phyloP scores from a whole-genome alignment of 2,888 invertebrate species.

The Machimus atricapillus region DNA sequence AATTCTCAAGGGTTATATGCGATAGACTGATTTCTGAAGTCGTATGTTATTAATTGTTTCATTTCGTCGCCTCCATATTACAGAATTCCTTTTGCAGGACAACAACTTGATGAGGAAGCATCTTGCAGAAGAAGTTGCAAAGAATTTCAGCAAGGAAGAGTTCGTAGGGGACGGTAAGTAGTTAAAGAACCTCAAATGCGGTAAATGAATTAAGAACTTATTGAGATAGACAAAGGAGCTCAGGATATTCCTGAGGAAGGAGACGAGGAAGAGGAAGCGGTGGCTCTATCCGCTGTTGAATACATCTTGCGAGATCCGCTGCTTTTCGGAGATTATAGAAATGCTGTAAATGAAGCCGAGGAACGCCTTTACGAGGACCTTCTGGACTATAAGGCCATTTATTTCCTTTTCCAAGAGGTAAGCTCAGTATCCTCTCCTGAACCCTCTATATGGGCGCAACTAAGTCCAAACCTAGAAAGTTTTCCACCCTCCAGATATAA shows the following conservation, averaged over 20 bases:
- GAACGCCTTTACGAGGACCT: conserved; percentile 86
- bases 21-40: conserved; percentile 79
- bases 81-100: conserved; percentile 65
- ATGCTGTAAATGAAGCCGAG: conserved; percentile 81
- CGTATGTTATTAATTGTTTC: conserved; percentile 56
- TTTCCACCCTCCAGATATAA: no score
- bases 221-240: background rate
- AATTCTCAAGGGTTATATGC: conserved; percentile 84
- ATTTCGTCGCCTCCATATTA: background rate
- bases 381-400: conserved; percentile 88
- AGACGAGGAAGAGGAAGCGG: conserved; percentile 50
- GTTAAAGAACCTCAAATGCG: background rate
- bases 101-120: conserved; percentile 69
- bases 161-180: background rate
- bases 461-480: no score
- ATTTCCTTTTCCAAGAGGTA: conserved; percentile 87
- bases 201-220: background rate
- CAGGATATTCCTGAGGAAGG: conserved; percentile 48
- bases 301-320: conserved; percentile 82
- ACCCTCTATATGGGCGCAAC: background rate
- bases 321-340: conserved; percentile 88
- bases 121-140: conserved; percentile 69
- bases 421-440: background rate
- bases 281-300: conserved; percentile 63
- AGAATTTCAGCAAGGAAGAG: conserved; percentile 53